Conservation (phyloP, 2,888 invertebrate species). For the Andrena hattorfiana region DNA sequence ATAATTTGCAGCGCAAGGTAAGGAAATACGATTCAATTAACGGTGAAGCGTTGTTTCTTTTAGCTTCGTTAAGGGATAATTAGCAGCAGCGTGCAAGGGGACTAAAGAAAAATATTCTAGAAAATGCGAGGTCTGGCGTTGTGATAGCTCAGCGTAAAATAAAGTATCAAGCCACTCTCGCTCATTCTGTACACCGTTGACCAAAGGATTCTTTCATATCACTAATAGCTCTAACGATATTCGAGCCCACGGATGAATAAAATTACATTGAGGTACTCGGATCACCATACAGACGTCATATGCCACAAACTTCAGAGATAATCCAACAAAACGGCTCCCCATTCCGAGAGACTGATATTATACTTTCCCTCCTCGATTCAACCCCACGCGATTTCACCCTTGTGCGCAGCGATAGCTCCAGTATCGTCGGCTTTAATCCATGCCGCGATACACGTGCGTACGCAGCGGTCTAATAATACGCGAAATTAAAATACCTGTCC, state of each 20-base stretch:
- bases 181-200: not conserved
- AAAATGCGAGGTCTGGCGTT: slow-evolving; percentile 5
- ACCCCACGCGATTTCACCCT: not conserved
- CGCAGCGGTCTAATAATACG: slow-evolving; percentile 15
- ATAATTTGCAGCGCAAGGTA: slow-evolving; percentile 31
- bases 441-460: not conserved
- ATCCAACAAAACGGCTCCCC: not conserved
- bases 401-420: not conserved
- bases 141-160: not conserved
- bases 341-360: not conserved
- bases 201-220: not conserved
- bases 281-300: no score
- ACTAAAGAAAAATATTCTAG: not conserved
- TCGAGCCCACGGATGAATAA: not conserved
- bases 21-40: slow-evolving; percentile 44
- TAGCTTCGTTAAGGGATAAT: slow-evolving; percentile 41
- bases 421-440: not conserved
- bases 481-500: slow-evolving; percentile 25
- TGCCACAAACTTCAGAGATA: not conserved
- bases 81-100: slow-evolving; percentile 11
- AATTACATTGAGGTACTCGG: not conserved
- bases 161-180: not conserved
- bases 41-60: slow-evolving; percentile 39
- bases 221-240: not conserved
- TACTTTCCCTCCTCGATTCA: not conserved